These are phyloP conservation scores for Drosophila conformis DNA, from an alignment of 2,888 invertebrate species.

Conservation along the genomic window DNA sequence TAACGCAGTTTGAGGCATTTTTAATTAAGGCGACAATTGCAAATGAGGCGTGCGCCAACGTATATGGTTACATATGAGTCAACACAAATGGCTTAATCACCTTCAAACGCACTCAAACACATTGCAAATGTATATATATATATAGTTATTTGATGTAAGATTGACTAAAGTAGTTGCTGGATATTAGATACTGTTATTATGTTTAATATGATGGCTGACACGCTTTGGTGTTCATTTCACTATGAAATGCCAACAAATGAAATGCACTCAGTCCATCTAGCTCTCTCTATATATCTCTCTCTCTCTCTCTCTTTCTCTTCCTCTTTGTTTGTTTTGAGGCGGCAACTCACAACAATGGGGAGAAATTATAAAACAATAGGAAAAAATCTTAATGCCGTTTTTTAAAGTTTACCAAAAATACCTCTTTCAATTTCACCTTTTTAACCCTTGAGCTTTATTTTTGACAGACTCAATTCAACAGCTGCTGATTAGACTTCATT, in stretches of 20 bases:
- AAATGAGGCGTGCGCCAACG: conserved; percentile 64
- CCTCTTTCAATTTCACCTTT: conserved; percentile 30
- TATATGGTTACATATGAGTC: conserved; percentile 44
- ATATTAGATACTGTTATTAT: conserved; percentile 12
- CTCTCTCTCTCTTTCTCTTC: neutral
- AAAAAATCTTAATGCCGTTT: conserved; percentile 7
- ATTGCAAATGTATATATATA: neutral
- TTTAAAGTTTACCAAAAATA: conserved; percentile 6
- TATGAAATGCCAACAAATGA: conserved; percentile 70
- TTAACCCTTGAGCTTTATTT: neutral
- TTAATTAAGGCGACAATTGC: conserved; percentile 69
- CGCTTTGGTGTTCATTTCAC: conserved; percentile 62
- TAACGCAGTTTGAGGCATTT: conserved; percentile 57
- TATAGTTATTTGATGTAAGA: conserved; percentile 3
- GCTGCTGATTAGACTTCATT: neutral
- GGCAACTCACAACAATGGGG: conserved; percentile 47
- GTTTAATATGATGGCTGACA: conserved; percentile 25
- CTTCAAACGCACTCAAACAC: conserved; percentile 39
- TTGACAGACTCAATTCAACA: neutral
- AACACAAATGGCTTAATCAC: conserved; percentile 40
- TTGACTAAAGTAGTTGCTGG: conserved; percentile 1
- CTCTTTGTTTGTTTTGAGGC: conserved; percentile 8
- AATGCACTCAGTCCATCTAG: conserved; percentile 35
- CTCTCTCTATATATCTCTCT: neutral
- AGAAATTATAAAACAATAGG: conserved; percentile 31